Percentiles rank a stretch among this genome's conserved stretches.
phyloP scores from a whole-genome alignment of 2,113 vertebrate species.

The Barnardius zonarius region DNA sequence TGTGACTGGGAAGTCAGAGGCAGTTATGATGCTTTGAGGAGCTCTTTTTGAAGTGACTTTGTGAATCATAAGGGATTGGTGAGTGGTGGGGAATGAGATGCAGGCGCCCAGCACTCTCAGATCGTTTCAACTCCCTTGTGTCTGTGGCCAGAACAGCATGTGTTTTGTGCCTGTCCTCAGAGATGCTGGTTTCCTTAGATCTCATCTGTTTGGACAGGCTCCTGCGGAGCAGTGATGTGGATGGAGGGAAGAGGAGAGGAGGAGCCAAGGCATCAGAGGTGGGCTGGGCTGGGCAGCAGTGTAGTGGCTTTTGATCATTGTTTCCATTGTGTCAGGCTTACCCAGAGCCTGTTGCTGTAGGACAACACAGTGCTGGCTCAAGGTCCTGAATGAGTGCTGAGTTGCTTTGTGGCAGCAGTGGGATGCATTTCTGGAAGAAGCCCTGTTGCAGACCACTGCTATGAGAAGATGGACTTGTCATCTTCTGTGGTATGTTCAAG shows the following conservation, averaged over 20 bases:
- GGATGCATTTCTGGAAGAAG: not conserved
- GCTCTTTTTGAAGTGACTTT: slow-evolving; percentile 40
- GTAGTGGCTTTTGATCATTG: not conserved
- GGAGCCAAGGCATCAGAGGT: rapidly evolving
- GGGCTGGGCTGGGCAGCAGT: not conserved
- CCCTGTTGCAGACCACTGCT: not conserved
- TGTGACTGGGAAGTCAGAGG: not conserved
- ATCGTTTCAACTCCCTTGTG: not conserved
- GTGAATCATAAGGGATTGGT: not conserved
- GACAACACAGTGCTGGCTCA: rapidly evolving
- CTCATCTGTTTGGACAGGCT: not conserved
- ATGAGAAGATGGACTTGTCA: not conserved
- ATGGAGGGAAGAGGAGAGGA: not conserved
- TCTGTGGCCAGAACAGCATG: not conserved
- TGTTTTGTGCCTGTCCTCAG: rapidly evolving
- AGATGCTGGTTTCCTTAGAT: not conserved
- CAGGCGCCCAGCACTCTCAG: not conserved
- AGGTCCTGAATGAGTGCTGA: not conserved
- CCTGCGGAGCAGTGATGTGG: not conserved
- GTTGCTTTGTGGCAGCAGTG: not conserved
- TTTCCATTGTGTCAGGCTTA: rapidly evolving
- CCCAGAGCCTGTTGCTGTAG: not conserved
- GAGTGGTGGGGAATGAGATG: not conserved
- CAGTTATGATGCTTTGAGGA: not conserved
- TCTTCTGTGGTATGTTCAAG: not conserved